Evolutionary conservation across 2,797 vertebrate species (phyloP).

Genomic region (Adrianichthys oophorus): DNA sequence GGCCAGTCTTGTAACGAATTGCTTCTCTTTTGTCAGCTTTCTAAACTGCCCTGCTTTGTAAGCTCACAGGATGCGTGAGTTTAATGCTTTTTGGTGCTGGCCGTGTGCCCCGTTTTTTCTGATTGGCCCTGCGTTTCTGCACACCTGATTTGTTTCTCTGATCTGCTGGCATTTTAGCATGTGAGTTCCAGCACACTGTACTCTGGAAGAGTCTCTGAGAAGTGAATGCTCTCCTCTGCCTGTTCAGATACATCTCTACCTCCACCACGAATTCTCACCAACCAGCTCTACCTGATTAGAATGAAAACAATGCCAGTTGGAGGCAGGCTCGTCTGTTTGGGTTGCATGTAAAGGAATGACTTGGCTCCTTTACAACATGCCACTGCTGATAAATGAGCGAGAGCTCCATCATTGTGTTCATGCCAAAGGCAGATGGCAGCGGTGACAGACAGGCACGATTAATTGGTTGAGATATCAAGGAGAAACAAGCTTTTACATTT

Average conservation of each 20-base stretch:
- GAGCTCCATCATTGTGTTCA: slow-evolving; percentile 63
- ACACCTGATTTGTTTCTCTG: slow-evolving; percentile 20
- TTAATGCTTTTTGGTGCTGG: slow-evolving; percentile 15
- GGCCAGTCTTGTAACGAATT: slow-evolving; percentile 15
- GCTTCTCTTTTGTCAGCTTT: slow-evolving; percentile 34
- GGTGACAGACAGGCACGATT: slow-evolving; percentile 70
- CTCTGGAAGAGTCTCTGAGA: slow-evolving; percentile 42
- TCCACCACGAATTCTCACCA: slow-evolving; percentile 40
- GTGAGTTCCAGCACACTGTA: slow-evolving; percentile 43
- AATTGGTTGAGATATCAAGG: slow-evolving; percentile 68
- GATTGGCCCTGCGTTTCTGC: slow-evolving; percentile 7
- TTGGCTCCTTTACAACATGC: slow-evolving; percentile 57
- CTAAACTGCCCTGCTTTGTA: slow-evolving; percentile 21
- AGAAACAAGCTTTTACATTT: slow-evolving; percentile 63
- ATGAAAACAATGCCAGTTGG: slow-evolving; percentile 29
- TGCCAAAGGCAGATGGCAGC: slow-evolving; percentile 73
- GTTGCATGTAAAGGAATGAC: slow-evolving; percentile 65
- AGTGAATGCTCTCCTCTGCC: slow-evolving; percentile 45
- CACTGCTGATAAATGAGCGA: slow-evolving; percentile 71
- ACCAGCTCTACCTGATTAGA: slow-evolving; percentile 61
- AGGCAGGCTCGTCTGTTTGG: slow-evolving; percentile 17
- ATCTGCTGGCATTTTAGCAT: slow-evolving; percentile 56
- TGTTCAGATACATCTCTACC: slow-evolving; percentile 11
- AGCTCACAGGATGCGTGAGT: slow-evolving; percentile 10
- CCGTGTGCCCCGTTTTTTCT: slow-evolving; percentile 18